These are phyloP conservation scores for Ips typographus DNA, from an alignment of 1,140 invertebrate genomes.

Conservation along the genomic window DNA sequence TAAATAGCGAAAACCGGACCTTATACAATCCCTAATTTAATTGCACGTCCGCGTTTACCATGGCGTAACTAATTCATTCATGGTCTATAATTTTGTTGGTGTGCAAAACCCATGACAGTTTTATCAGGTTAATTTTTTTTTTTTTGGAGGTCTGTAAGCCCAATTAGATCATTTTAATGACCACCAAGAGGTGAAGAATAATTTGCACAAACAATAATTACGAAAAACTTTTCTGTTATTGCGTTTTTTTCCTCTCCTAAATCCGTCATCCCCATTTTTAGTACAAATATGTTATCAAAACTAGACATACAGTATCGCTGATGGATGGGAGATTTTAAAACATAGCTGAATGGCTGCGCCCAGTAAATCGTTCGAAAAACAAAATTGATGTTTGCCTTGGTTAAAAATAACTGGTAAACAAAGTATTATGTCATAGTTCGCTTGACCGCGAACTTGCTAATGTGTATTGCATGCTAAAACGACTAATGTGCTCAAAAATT, in stretches of 20 bases:
- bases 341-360: too few species aligned
- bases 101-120: background rate
- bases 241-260: too few species aligned
- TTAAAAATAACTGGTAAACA: conserved; percentile 20
- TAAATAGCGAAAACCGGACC: background rate
- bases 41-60: background rate
- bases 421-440: conserved; percentile 24
- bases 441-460: conserved; percentile 26
- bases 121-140: background rate
- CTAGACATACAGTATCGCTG: too few species aligned
- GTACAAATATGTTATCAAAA: too few species aligned
- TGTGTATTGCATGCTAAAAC: too few species aligned
- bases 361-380: too few species aligned
- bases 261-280: too few species aligned
- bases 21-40: conserved; percentile 1
- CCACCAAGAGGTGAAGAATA: too few species aligned
- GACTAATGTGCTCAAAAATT: too few species aligned
- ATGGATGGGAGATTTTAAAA: too few species aligned
- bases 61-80: conserved; percentile 2
- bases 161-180: background rate
- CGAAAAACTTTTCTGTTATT: too few species aligned
- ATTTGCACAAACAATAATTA: too few species aligned
- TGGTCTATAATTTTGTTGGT: background rate
- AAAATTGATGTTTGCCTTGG: conserved; percentile 16
- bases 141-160: background rate